Conservation (phyloP, 2,797 vertebrate species). For the Oophaga sylvatica region DNA sequence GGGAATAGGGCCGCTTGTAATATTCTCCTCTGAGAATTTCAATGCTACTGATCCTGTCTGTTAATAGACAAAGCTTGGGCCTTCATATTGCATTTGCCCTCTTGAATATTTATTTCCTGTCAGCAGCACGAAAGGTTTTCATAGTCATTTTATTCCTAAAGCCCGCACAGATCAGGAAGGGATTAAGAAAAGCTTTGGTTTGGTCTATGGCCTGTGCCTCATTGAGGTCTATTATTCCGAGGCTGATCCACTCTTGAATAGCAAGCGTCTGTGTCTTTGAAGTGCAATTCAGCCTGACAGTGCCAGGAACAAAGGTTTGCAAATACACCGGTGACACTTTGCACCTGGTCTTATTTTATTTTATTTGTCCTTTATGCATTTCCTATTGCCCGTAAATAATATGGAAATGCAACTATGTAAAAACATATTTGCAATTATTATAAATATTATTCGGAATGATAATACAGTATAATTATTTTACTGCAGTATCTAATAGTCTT, state of each 20-base stretch:
- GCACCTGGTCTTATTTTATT: constrained; percentile 25
- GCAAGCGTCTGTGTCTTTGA: constrained; percentile 39
- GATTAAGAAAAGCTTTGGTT: constrained; percentile 60
- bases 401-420: background rate
- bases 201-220: constrained; percentile 40
- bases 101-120: constrained; percentile 53
- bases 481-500: too few species aligned
- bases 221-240: constrained; percentile 54
- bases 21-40: constrained; percentile 20
- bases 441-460: too few species aligned
- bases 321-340: constrained; percentile 28
- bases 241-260: constrained; percentile 47
- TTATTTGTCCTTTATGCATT: constrained; percentile 3
- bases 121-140: constrained; percentile 56
- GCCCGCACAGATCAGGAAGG: constrained; percentile 58
- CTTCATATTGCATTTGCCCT: constrained; percentile 48
- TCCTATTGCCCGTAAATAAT: background rate
- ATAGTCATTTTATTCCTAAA: constrained; percentile 61
- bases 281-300: constrained; percentile 36
- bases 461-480: too few species aligned
- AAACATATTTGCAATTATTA: background rate
- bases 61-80: constrained; percentile 37
- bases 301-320: constrained; percentile 9
- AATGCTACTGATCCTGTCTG: constrained; percentile 27
- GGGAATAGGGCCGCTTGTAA: constrained; percentile 13